Base-by-base conservation (phyloP, 2,113 vertebrate genomes). In the Felis chaus region DNA sequence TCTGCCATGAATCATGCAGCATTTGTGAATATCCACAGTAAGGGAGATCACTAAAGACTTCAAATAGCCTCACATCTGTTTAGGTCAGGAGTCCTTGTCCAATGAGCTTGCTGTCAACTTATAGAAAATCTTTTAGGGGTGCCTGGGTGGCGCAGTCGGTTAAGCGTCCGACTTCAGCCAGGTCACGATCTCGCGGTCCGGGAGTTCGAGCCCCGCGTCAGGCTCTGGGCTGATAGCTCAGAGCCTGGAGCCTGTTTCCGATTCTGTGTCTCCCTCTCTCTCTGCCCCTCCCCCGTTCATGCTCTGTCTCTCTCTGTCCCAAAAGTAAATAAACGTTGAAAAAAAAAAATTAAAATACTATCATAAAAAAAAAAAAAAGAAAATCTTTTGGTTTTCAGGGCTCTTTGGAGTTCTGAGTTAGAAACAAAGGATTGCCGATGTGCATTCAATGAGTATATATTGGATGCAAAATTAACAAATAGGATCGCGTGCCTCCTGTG, bases 341-440 rank as follows among this genome's bases (percentile, higher is more conserved):
- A 36, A 36, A 36, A 36, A 36, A 36, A 36, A 36, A 36, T 36
- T 36, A 36, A 36, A 36, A 36, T 36, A 36, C 36, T 36, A 36
- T 36, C 36, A 36, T 36, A 36, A 36, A 36, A 36, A 36, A 36
- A 36, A 36, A 36, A 36, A 36, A 36, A 36, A 86, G 71, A 66
- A 81, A 92, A 89, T 48, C 36, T 90, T 78, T 41, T 27, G 61
- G 4, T 31, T 94, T 94, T 90, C 76, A 81, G 89, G 81, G n/a
- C 31, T 9, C 78, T 61, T 85, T 41, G 31, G 66, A 79, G 15
- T 79, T 86, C n/a, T 21, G 79, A 80, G 73, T 18, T 27, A 6
- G 61, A 94, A 53, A 57, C 3, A 45, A 89, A 63, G 36, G 29
- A 80, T 50, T 66, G 31, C 27, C 4, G 15, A 18, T 53, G 81